Evolutionary conservation across 2,113 vertebrate genomes (phyloP), one percentile per base, ranked within the genome.

Genomic region (Ivindomyrus marchei): DNA sequence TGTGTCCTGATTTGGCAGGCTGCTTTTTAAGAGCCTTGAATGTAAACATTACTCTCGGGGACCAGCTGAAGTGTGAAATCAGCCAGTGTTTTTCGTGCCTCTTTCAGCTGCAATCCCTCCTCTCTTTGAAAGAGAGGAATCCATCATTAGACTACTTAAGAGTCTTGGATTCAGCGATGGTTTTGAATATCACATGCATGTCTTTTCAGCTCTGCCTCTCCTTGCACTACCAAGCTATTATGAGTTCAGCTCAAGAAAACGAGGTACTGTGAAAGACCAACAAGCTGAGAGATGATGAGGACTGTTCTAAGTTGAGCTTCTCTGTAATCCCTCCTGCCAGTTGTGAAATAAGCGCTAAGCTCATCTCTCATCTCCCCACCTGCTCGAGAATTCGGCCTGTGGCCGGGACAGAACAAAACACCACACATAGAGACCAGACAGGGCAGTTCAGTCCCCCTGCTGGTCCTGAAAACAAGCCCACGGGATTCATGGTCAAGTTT

Each of bases 331-430:
- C 19, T 45, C 19, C 70, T 10, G 66, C 88, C 42, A 49, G 47
- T 66, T 70, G 46, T 80, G 47, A 50, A 80, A 53, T 52, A 89
- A 80, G 45, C 49, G 7, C 62, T 89, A 47, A 89, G 27, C 47
- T 53, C 47, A 52, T 89, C 70, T 80, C 74, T 83, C 88, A 80
- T 80, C 70, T 89, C 88, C 88, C 46, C 88, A 89, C 58, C 88
- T 80, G 62, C 62, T 80, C 46, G 31, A 27, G n/a, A 45, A 49
- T 83, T 27, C 74, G 46, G n/a, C 46, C 42, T 11, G 62, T 50
- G 21, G 42, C 24, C n/a, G 42, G 88, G 49, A 84, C 31, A 39
- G 50, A 53, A 42, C 85, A 87, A 87, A 53, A 53, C 50, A 31
- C 27, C 49, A 89, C 47, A 52, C 31, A 80, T 17, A 66, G 88